Evolutionary conservation across 53 echinoderm and acorn worm species (phyloP), one percentile per base, ranked within the genome.

Genomic region (Holothuria leucospilota): DNA sequence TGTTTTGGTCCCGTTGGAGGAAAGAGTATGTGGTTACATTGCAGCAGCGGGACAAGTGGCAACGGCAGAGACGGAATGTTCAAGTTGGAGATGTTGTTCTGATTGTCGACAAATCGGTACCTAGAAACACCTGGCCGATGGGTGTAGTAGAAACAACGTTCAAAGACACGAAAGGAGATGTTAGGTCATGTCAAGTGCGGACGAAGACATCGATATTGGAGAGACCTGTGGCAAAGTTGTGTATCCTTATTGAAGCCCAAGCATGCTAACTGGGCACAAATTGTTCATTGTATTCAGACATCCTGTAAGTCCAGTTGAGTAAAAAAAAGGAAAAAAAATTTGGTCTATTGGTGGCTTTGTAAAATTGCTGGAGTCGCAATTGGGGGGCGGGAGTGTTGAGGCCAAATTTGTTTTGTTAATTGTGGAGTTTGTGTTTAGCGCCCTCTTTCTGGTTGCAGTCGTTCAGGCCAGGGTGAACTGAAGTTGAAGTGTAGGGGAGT

Each of bases 1-100:
- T 87, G 26, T 87, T 91, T 58, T 91, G 84, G 87, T 69, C 65
- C 24, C 86, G 87, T 86, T 91, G 91, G 91, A 62, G 70, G 66
- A 71, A 62, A 59, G 91, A 91, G 73, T 91, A 91, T 62, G 20
- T 91, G 56, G 81, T 86, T 26, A 68, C 81, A 27, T 82, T 87
- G 39, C 86, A 82, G 70, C 81, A 91, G 63, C 64, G 91, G 63
- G 61, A 51, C 20, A 91, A 82, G 59, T 81, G 91, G 82, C 83
- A 82, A 61, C 30, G 78, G 20, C 81, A 51, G 0, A 86, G 70
- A 70, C 80, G 86, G 64, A 86, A 86, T 69, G 81, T 86, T 26
- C 28, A 64, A 29, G 86, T 81, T 70, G 86, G 86, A 29, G 90
- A 90, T 68, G 46, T 90, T 16, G 90, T 86, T 42, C 69, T 90